Percentiles rank a stretch among this genome's conserved stretches.
Evolutionary conservation across 64 coral and sea anemone species (phyloP).

Genomic region (Actinia tenebrosa): DNA sequence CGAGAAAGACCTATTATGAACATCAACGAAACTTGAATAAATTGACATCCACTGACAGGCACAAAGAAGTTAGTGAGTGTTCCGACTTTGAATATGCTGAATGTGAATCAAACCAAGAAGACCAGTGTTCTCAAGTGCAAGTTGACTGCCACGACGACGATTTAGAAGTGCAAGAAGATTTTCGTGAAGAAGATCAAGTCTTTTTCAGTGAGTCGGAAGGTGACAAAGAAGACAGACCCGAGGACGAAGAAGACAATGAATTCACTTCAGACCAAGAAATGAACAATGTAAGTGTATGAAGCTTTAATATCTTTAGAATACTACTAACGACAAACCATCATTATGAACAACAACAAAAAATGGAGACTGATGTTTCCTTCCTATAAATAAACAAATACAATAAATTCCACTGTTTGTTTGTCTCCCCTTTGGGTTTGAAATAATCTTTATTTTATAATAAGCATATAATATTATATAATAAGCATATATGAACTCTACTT

Average conservation of each 20-base stretch:
- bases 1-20: slow-evolving; percentile 18
- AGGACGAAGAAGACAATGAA: neutral
- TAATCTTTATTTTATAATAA: too few species aligned
- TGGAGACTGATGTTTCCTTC: too few species aligned
- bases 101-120: neutral
- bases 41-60: neutral
- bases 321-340: too few species aligned
- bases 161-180: neutral
- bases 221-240: neutral
- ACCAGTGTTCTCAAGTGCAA: neutral
- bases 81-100: neutral
- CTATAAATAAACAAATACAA: too few species aligned
- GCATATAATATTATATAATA: too few species aligned
- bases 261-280: neutral
- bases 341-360: too few species aligned
- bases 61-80: neutral
- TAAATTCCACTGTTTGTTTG: too few species aligned
- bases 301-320: too few species aligned
- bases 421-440: too few species aligned
- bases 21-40: neutral
- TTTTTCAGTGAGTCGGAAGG: neutral
- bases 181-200: slow-evolving; percentile 1
- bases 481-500: too few species aligned
- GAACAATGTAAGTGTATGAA: neutral
- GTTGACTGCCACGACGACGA: neutral